Percentiles rank a stretch among this genome's conserved stretches.
Conservation (phyloP, 2,113 vertebrate genomes). For the Atrichornis clamosus region DNA sequence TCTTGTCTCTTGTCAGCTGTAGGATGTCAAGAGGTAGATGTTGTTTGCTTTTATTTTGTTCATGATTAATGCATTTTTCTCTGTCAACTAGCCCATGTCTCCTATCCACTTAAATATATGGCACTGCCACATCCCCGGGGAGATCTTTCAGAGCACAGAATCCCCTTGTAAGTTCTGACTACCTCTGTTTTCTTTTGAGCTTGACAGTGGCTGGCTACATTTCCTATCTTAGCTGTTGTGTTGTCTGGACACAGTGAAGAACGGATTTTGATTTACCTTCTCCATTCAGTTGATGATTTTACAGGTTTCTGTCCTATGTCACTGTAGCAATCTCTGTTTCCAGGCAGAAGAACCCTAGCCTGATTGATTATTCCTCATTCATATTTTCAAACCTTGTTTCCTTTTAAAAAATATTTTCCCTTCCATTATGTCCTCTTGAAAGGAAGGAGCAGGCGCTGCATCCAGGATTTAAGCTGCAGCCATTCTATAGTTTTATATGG, state of each 20-base stretch:
- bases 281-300: neutral
- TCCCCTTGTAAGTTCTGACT: neutral
- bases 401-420: neutral
- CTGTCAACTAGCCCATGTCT: neutral
- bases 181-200: neutral
- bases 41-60: neutral
- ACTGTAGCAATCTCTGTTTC: slow-evolving; percentile 17
- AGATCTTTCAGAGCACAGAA: neutral
- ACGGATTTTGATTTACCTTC: neutral
- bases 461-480: neutral
- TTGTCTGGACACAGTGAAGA: neutral
- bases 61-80: neutral
- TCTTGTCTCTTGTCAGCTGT: neutral
- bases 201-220: neutral
- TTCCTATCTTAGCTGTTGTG: neutral
- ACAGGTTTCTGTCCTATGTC: neutral
- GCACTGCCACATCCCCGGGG: neutral
- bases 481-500: neutral
- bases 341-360: neutral
- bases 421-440: neutral
- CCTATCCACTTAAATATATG: neutral
- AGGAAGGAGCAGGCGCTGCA: neutral
- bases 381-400: neutral
- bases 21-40: neutral
- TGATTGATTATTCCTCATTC: neutral